These are phyloP conservation scores for Hemithea aestivaria DNA, from an alignment of 2,888 invertebrate species.

Conservation along the genomic window DNA sequence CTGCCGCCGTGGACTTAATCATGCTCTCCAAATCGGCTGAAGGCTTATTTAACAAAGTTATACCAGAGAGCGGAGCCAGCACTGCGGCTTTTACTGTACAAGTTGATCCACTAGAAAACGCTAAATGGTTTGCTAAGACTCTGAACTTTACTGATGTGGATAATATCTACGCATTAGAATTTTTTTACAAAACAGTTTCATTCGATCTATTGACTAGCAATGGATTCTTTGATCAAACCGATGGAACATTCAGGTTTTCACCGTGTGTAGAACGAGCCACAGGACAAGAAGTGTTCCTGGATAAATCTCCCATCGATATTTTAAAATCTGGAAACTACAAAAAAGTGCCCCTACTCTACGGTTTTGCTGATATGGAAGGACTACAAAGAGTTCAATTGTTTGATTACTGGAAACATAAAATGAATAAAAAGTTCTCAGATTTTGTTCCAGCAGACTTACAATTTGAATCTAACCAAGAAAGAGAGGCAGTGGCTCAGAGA, in stretches of 20 bases:
- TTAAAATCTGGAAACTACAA: constrained; percentile 33
- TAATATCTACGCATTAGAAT: constrained; percentile 40
- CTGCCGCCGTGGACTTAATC: constrained; percentile 44
- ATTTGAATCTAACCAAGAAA: constrained; percentile 34
- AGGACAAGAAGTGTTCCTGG: constrained; percentile 34
- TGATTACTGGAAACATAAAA: constrained; percentile 36
- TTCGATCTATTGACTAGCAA: constrained; percentile 30
- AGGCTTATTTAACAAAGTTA: constrained; percentile 49
- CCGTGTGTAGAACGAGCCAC: constrained; percentile 33
- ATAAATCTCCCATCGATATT: constrained; percentile 39
- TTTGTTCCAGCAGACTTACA: constrained; percentile 48
- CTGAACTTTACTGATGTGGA: constrained; percentile 38
- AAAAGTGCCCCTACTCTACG: constrained; percentile 44
- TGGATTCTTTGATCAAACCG: constrained; percentile 8
- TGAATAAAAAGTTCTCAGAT: constrained; percentile 52
- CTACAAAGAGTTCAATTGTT: constrained; percentile 33
- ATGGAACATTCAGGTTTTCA: constrained; percentile 26
- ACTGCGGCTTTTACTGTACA: constrained; percentile 38
- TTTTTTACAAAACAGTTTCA: constrained; percentile 44
- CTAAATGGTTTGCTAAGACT: constrained; percentile 40
- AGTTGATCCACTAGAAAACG: constrained; percentile 43
- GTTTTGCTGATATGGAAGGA: constrained; percentile 53
- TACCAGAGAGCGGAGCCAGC: constrained; percentile 47
- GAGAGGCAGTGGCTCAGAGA: constrained; percentile 30
- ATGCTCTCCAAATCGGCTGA: constrained; percentile 43